Percentiles rank a stretch among this genome's conserved stretches.
phyloP scores from a whole-genome alignment of 2,797 vertebrate genomes.

The Epinephelus awoara region DNA sequence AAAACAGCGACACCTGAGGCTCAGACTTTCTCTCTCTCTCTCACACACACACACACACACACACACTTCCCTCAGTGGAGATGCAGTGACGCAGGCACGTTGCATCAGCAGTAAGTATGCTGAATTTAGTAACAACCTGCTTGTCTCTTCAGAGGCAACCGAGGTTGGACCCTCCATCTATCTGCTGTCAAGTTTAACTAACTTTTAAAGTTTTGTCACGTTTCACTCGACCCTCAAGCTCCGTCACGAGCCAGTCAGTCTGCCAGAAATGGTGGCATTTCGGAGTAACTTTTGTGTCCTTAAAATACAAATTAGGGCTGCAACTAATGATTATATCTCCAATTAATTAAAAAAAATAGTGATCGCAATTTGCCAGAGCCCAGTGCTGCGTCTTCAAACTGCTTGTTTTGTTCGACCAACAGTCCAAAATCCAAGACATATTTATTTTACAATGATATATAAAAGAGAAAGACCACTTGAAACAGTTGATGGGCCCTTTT shows the following conservation, averaged over 20 bases:
- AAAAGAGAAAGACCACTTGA: too few relatives aligned
- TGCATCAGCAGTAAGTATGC: constrained; percentile 31
- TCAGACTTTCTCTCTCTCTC: not conserved
- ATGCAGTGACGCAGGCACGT: constrained; percentile 21
- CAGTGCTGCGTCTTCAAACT: not conserved
- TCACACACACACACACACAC: not conserved
- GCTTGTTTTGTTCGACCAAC: not conserved
- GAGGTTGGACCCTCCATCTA: not conserved
- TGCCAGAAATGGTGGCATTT: not conserved
- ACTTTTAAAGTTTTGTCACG: not conserved
- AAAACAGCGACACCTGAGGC: constrained; percentile 51
- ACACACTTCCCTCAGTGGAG: not conserved
- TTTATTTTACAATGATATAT: too few relatives aligned
- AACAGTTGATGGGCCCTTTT: not conserved
- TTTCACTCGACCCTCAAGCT: not conserved
- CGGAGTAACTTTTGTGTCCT: not conserved
- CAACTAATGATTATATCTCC: not conserved
- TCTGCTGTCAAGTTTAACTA: not conserved
- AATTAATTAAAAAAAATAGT: too few relatives aligned
- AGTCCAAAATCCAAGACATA: too few relatives aligned
- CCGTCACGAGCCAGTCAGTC: not conserved
- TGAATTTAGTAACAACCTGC: constrained; percentile 31
- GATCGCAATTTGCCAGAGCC: too few relatives aligned
- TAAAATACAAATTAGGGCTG: not conserved
- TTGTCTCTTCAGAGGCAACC: not conserved